These are phyloP conservation scores for Corythornis madagascariensis DNA, from an alignment of 2,113 vertebrate species.

Conservation along the genomic window DNA sequence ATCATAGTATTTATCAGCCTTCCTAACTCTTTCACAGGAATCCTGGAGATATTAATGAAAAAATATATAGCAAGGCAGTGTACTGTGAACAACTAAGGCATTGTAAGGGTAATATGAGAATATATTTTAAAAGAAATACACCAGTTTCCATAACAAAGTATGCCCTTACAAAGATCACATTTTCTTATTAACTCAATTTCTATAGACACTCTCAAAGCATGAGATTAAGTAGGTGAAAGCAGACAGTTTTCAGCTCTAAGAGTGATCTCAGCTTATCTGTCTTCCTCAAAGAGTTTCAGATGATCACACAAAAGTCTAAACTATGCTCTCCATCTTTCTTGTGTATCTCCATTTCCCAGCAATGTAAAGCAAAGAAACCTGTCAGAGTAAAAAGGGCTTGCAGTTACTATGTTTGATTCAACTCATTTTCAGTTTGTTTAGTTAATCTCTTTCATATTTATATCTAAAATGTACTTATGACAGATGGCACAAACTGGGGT, in stretches of 20 bases:
- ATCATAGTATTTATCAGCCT: not conserved
- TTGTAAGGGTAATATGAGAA: not conserved
- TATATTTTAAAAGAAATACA: not conserved
- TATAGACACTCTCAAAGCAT: not conserved
- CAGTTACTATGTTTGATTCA: not conserved
- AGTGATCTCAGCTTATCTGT: not conserved
- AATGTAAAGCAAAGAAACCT: not conserved
- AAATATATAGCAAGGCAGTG: not conserved
- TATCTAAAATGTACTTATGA: not conserved
- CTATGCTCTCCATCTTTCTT: not conserved
- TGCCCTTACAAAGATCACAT: not conserved
- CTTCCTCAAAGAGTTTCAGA: not conserved
- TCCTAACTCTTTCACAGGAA: not conserved
- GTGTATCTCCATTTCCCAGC: not conserved
- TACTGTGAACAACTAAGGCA: not conserved
- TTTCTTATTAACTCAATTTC: not conserved
- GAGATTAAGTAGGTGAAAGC: not conserved
- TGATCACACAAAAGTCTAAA: not conserved
- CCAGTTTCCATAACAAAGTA: not conserved
- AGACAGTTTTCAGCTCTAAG: not conserved
- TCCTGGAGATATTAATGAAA: not conserved
- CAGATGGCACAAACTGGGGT: rapidly evolving
- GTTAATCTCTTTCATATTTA: not conserved
- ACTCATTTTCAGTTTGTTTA: not conserved
- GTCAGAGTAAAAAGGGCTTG: not conserved